phyloP scores from a whole-genome alignment of 1,140 invertebrate species.

The Melitaea cinxia region DNA sequence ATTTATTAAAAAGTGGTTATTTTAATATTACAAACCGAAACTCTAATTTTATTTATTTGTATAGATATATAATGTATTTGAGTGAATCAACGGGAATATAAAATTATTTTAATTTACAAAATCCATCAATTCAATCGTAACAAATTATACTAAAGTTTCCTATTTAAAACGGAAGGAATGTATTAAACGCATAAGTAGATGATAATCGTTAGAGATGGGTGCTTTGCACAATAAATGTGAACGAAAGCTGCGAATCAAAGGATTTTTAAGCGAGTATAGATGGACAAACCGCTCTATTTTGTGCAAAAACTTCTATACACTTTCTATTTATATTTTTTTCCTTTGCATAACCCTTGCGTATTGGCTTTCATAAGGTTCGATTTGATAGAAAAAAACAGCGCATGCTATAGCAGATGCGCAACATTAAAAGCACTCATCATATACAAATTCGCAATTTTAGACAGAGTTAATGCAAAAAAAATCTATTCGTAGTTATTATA shows the following conservation, averaged over 20 bases:
- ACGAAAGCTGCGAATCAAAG: constrained; percentile 41
- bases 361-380: constrained; percentile 32
- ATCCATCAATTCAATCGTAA: background rate
- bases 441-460: background rate
- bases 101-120: no score
- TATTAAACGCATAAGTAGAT: constrained; percentile 10
- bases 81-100: no score
- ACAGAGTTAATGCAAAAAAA: background rate
- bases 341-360: constrained; percentile 53
- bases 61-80: no score
- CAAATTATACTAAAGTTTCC: background rate
- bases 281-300: constrained; percentile 42
- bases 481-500: background rate
- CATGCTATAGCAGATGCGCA: constrained; percentile 35
- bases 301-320: constrained; percentile 52
- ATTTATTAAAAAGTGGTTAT: no score
- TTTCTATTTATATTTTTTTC: constrained; percentile 56
- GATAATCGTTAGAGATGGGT: constrained; percentile 12
- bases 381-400: constrained; percentile 34
- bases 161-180: background rate
- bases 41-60: no score
- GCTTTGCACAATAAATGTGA: constrained; percentile 18
- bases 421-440: background rate
- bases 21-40: no score
- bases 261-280: constrained; percentile 22